Base-by-base conservation (phyloP, 2,888 invertebrate genomes). In the Ormyrus nitidulus region DNA sequence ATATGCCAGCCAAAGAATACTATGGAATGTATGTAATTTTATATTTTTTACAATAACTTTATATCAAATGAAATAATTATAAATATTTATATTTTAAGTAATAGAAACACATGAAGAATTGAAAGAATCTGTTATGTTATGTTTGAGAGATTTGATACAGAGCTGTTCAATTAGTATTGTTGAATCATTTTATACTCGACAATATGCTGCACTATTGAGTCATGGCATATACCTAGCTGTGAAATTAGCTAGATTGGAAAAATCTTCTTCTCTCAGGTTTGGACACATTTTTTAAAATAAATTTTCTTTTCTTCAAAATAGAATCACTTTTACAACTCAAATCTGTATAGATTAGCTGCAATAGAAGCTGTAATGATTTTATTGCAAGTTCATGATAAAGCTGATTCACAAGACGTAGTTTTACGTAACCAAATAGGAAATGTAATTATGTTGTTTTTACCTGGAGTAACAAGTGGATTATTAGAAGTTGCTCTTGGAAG, bases 161-260 rank as follows among this genome's bases (percentile, higher is more conserved):
- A 91, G 91, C 69, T 85, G 93, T 46, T 91, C 92, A 5, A 87
- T 88, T 0, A 92, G 93, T 81, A 91, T 93, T 7, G 87, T 94
- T 19, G 91, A 92, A 83, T 84, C 88, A 56, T 90, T 95, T 76
- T 95, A 94, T 84, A 89, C 91, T 44, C 91, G 93, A 80, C 91
- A 92, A 72, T 92, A 94, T 81, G 92, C 93, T 2, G 91, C 93
- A 0, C 91, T 93, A 84, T 86, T 96, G 65, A 94, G 94, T 4
- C 94, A 94, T 86, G 93, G 94, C 69, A 91, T 96, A 65, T 94
- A 93, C 84, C 92, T 94, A 0, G 92, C 94, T 13, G 91, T 94
- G 1, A 93, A 94, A 84, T 90, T 96, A 19, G 94, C 95, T 9
- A 93, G 93, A 87, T 89, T 91, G 54, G 96, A 96, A 87, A 94